Base-by-base conservation (phyloP, 92 coral and sea anemone species). In the Umimayanthus chanpuru region DNA sequence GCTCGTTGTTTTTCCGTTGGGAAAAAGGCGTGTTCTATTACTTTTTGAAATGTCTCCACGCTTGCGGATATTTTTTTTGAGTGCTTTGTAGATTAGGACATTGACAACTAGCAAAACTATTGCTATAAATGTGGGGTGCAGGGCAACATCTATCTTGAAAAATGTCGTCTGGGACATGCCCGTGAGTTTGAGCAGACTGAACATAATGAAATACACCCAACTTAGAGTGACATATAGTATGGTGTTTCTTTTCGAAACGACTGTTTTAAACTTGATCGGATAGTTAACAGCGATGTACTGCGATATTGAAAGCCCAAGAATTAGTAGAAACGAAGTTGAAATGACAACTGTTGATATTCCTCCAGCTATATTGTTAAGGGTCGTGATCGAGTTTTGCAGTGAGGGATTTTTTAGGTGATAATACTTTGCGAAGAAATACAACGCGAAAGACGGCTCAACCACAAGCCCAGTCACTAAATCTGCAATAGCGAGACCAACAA, bases 401-500 rank as follows among this genome's bases (percentile, higher is more conserved):
- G 50, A 44, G 0, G 76, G 6, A 18, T 58, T 76, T 12, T 82
- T 39, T 16, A 28, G 81, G 43, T 28, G 12, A 15, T 82, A 78
- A 39, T 86, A 90, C 0, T 85, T 75, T 9, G 85, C 61, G 39
- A 93, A n/a, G 66, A 81, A 93, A 65, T 79, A 82, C 23, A 86
- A 7, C 20, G 94, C 96, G 73, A 95, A 95, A 15, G 86, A 79
- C 9, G 98, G 98, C 74, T 95, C 98, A 12, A 95, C 98, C 0
- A 92, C 70, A 44, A 93, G 53, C 0, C 98, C 98, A 18, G 96
- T 93, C 28, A 92, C 47, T 25, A 95, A 86, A 81, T 95, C 98
- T 4, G 96, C 98, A 12, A 92, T 38, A 16, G 93, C 92, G 30
- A 95, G 90, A 18, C 96, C 96, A 6, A 91, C 85, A n/a, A 95